Conservation (phyloP, 2,797 vertebrate species). For the Phoxinus dragarum region DNA sequence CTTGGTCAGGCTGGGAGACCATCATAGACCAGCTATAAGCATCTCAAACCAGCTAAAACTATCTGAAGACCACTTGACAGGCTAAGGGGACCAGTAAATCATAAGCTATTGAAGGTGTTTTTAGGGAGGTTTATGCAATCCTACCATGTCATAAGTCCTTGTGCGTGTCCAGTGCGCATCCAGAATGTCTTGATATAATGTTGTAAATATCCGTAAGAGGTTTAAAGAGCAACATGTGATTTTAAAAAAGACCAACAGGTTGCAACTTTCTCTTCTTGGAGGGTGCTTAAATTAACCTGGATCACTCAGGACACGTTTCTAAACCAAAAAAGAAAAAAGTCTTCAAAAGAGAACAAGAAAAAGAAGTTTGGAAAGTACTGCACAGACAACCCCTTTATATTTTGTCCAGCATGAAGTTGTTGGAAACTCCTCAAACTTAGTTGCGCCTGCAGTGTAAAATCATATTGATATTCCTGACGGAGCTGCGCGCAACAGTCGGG, state of each 20-base stretch:
- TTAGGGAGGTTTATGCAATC: constrained; percentile 47
- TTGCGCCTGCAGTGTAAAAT: neutral
- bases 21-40: neutral
- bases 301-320: neutral
- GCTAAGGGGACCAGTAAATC: neutral
- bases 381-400: neutral
- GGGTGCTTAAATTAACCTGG: constrained; percentile 38
- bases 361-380: neutral
- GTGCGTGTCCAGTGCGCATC: constrained; percentile 47
- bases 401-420: neutral
- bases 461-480: constrained; percentile 6
- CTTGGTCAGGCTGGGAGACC: neutral
- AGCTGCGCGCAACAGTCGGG: constrained; percentile 22
- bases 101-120: neutral
- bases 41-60: neutral
- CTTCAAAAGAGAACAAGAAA: neutral
- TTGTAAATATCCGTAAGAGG: constrained; percentile 58
- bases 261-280: constrained; percentile 56
- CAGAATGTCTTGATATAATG: constrained; percentile 46
- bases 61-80: neutral
- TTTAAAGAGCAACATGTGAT: constrained; percentile 58
- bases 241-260: constrained; percentile 64
- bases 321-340: neutral
- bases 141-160: constrained; percentile 57
- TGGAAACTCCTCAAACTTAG: constrained; percentile 28